Evolutionary conservation across 35 echinoderm and acorn worm genomes (phyloP).

Genomic region (Patiria miniata): DNA sequence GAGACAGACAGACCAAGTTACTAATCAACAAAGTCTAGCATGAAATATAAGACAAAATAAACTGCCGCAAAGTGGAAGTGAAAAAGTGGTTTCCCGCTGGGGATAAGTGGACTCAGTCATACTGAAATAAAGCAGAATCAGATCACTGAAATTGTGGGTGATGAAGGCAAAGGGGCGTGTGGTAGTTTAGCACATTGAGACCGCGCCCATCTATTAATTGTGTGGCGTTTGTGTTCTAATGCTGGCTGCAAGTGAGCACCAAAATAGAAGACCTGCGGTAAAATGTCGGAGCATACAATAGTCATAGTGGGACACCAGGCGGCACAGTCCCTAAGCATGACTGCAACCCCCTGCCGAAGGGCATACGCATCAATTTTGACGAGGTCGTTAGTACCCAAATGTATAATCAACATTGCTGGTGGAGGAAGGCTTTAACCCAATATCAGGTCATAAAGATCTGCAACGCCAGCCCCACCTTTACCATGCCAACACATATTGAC

Average conservation of each 20-base stretch:
- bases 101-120: neutral
- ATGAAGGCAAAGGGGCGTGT: neutral
- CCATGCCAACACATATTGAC: neutral
- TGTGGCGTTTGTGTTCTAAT: neutral
- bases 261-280: neutral
- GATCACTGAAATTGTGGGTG: neutral
- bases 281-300: no score
- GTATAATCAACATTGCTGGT: neutral
- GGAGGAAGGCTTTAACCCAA: neutral
- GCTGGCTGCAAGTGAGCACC: neutral
- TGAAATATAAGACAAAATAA: neutral
- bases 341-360: neutral
- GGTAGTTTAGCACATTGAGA: neutral
- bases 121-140: neutral
- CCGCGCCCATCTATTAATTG: neutral
- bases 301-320: neutral
- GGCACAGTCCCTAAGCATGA: neutral
- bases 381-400: neutral
- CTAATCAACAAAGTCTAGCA: no score
- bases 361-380: neutral
- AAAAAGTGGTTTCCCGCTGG: neutral
- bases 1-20: no score
- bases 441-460: neutral
- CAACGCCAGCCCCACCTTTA: neutral
- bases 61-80: neutral